Conservation (phyloP, 1,140 invertebrate species). For the Anadara kagoshimensis region DNA sequence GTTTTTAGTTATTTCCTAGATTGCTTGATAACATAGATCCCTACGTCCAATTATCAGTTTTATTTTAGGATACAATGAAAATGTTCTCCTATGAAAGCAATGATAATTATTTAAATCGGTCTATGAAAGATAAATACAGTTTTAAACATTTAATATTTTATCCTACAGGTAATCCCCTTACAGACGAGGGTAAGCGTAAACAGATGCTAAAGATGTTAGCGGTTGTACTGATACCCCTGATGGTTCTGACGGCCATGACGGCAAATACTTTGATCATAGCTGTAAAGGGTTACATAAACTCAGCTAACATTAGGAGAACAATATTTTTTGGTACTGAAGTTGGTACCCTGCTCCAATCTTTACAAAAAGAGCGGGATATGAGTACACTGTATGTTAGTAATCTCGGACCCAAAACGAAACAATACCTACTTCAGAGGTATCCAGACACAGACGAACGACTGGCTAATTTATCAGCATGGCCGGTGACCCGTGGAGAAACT, state of each 20-base stretch:
- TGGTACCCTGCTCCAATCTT: conserved; percentile 32
- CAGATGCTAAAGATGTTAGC: conserved; percentile 60
- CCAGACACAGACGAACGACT: conserved; percentile 55
- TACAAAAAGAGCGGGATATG: conserved; percentile 61
- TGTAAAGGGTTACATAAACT: conserved; percentile 52
- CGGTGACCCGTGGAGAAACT: conserved; percentile 32
- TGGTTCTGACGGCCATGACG: conserved; percentile 55
- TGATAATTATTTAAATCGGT: too few species aligned
- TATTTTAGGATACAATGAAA: too few species aligned
- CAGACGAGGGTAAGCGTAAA: conserved; percentile 55
- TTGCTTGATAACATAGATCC: too few species aligned
- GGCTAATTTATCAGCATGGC: conserved; percentile 55
- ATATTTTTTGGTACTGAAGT: conserved; percentile 18
- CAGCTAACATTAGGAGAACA: conserved; percentile 4
- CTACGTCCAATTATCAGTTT: too few species aligned
- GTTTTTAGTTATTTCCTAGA: too few species aligned
- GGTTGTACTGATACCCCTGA: conserved; percentile 54
- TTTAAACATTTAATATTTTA: too few species aligned
- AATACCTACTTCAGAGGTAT: conserved; percentile 52
- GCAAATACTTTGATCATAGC: conserved; percentile 57
- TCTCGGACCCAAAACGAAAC: conserved; percentile 54
- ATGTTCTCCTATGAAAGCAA: too few species aligned
- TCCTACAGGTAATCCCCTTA: conserved; percentile 58
- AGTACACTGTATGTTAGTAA: conserved; percentile 60
- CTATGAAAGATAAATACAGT: too few species aligned